Percentiles rank a stretch among this genome's conserved stretches.
These are phyloP conservation scores for Dissostichus mawsoni DNA, from an alignment of 2,113 vertebrate species.

Conservation along the genomic window DNA sequence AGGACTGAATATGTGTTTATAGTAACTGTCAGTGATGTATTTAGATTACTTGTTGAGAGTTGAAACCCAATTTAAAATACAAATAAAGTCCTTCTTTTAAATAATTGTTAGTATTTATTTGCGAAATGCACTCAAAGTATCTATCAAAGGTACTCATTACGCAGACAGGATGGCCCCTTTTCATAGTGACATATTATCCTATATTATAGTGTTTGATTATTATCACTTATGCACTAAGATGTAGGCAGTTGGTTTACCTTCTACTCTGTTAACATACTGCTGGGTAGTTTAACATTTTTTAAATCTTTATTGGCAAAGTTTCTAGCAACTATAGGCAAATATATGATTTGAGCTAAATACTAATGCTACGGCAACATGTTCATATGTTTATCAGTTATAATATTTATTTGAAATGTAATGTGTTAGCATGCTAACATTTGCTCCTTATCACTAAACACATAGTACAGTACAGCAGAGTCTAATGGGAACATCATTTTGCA, in stretches of 20 bases:
- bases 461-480: neutral
- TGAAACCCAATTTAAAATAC: neutral
- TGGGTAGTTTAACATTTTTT: neutral
- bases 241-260: neutral
- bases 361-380: neutral
- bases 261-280: too few species aligned
- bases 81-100: neutral
- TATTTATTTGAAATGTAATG: neutral
- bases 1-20: neutral
- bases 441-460: neutral
- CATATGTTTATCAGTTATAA: neutral
- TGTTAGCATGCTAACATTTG: neutral
- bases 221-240: neutral
- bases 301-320: neutral
- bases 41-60: neutral
- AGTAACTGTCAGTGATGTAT: neutral
- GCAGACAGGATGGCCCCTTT: neutral
- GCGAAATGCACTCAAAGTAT: constrained; percentile 1
- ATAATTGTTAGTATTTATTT: neutral
- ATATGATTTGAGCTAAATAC: neutral
- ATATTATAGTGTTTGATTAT: neutral
- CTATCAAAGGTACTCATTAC: neutral
- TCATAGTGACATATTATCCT: neutral
- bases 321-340: too few species aligned
- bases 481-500: neutral